Percentiles rank a stretch among this genome's conserved stretches.
These are phyloP conservation scores for Mycetomoellerius zeteki DNA, from an alignment of 1,140 invertebrate genomes.

Conservation along the genomic window DNA sequence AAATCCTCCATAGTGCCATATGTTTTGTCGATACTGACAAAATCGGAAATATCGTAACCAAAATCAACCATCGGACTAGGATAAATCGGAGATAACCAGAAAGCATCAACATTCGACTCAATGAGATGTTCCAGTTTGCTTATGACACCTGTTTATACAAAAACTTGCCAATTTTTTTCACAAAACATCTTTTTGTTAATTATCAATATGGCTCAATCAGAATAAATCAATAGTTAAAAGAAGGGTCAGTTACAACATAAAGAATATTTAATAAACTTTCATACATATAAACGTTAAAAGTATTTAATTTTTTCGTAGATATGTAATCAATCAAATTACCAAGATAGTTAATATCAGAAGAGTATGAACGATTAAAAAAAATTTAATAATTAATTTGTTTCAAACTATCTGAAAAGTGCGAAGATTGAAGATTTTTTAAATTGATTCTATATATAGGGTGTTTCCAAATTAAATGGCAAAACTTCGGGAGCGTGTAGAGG, in stretches of 20 bases:
- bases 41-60: constrained; percentile 91
- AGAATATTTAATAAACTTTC: too few species aligned
- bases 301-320: too few species aligned
- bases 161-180: background rate
- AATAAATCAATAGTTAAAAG: too few species aligned
- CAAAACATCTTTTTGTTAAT: background rate
- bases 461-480: too few species aligned
- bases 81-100: constrained; percentile 91
- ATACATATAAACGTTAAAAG: too few species aligned
- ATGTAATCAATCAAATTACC: too few species aligned
- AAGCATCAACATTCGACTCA: constrained; percentile 88
- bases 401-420: background rate
- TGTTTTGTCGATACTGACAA: constrained; percentile 87
- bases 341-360: too few species aligned
- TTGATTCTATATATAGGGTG: background rate
- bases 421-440: constrained; percentile 2
- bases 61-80: constrained; percentile 89
- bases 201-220: too few species aligned
- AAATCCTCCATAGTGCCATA: constrained; percentile 91
- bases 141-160: constrained; percentile 70
- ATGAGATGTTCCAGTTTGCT: constrained; percentile 86
- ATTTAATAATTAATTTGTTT: background rate
- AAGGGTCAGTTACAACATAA: too few species aligned
- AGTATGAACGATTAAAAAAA: too few species aligned
- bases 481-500: too few species aligned